phyloP scores from a whole-genome alignment of 2,797 vertebrate genomes.

The Cuculus canorus region DNA sequence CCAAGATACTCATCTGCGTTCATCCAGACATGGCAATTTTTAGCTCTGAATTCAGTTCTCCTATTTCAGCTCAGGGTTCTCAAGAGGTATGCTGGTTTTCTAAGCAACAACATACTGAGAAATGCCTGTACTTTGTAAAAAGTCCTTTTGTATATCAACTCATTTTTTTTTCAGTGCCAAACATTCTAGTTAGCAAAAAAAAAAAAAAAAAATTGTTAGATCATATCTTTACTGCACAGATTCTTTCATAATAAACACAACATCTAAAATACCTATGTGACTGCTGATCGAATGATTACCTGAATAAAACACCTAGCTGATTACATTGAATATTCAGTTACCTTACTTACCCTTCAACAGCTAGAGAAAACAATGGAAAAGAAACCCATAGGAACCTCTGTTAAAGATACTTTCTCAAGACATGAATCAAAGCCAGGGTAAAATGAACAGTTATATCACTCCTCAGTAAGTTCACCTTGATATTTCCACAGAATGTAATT shows the following conservation, averaged over 20 bases:
- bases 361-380: slow-evolving; percentile 19
- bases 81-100: neutral
- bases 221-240: neutral
- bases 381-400: neutral
- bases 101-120: neutral
- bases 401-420: slow-evolving; percentile 17
- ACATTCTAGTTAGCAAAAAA: neutral
- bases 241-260: neutral
- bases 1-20: neutral
- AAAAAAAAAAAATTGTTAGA: neutral
- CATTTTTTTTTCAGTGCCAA: neutral
- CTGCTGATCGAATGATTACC: neutral
- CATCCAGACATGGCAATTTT: neutral
- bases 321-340: slow-evolving; percentile 61
- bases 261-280: neutral
- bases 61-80: neutral
- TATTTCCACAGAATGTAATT: slow-evolving; percentile 30
- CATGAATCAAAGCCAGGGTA: slow-evolving; percentile 38
- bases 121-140: neutral
- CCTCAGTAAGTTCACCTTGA: slow-evolving; percentile 20
- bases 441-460: slow-evolving; percentile 7
- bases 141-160: neutral
- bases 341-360: slow-evolving; percentile 34
- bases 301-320: slow-evolving; percentile 21
- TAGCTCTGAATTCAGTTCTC: neutral